Conservation (phyloP, 2,797 vertebrate species). For the Gallinago solitaria region DNA sequence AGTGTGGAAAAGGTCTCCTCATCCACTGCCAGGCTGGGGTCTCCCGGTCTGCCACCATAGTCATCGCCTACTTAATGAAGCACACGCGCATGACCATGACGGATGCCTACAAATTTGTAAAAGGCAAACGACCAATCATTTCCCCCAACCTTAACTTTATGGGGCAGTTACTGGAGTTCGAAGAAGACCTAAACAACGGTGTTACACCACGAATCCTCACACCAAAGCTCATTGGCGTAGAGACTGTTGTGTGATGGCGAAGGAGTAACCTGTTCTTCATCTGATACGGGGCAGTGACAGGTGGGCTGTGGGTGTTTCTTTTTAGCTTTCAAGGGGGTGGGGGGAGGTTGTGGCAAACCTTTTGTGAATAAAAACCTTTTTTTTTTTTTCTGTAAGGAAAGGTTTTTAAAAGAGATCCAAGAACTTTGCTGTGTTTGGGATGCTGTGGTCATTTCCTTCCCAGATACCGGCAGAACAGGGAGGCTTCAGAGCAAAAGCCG, state of each 20-base stretch:
- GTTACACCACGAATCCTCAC: slow-evolving; percentile 96
- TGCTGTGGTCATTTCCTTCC: slow-evolving; percentile 50
- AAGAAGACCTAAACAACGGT: slow-evolving; percentile 97
- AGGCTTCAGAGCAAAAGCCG: slow-evolving; percentile 19
- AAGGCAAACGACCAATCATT: slow-evolving; percentile 96
- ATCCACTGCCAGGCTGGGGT: slow-evolving; percentile 99
- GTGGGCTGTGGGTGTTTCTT: slow-evolving; percentile 15
- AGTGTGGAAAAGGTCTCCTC: slow-evolving; percentile 93
- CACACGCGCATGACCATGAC: slow-evolving; percentile 99
- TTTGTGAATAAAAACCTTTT: slow-evolving; percentile 61
- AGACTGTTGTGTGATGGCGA: slow-evolving; percentile 86
- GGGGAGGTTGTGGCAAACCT: slow-evolving; percentile 47
- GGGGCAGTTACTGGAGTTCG: slow-evolving; percentile 98
- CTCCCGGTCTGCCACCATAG: slow-evolving; percentile 96
- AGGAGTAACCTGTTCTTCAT: slow-evolving; percentile 20
- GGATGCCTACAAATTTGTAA: slow-evolving; percentile 98
- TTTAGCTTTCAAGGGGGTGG: neutral
- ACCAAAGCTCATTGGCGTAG: slow-evolving; percentile 93
- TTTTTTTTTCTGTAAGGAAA: slow-evolving; percentile 65
- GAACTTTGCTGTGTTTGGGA: slow-evolving; percentile 47
- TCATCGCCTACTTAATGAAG: slow-evolving; percentile 99
- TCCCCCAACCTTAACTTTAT: slow-evolving; percentile 99
- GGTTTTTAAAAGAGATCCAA: slow-evolving; percentile 63
- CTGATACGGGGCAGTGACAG: neutral
- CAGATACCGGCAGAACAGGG: neutral